A percentile compares a stretch with the other conserved stretches of the same genome.
Evolutionary conservation across 2,113 vertebrate species (phyloP).

Genomic region (Myiopsitta monachus): DNA sequence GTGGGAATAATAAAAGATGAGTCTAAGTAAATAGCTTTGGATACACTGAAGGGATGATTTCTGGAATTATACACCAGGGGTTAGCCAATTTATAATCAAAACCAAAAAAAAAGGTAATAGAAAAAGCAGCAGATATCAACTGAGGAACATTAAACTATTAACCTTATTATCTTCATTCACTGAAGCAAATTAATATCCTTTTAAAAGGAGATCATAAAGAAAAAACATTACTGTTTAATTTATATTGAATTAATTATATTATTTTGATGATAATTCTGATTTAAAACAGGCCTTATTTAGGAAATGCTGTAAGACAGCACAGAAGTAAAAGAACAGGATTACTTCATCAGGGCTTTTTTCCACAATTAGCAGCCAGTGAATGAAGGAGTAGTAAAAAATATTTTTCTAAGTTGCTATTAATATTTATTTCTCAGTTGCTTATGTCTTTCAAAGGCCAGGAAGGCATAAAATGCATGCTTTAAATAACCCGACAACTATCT

Average conservation of each 20-base stretch:
- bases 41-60: slow-evolving; percentile 61
- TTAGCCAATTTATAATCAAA: slow-evolving; percentile 70
- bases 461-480: neutral
- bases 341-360: neutral
- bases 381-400: neutral
- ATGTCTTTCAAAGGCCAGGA: neutral
- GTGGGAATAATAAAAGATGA: slow-evolving; percentile 68
- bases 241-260: slow-evolving; percentile 35
- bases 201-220: slow-evolving; percentile 44
- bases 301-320: neutral
- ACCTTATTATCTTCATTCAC: slow-evolving; percentile 67
- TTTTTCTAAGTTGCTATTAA: neutral
- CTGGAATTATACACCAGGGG: slow-evolving; percentile 63
- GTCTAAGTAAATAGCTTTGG: slow-evolving; percentile 67
- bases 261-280: slow-evolving; percentile 32
- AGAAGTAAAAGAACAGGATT: neutral
- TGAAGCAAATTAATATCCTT: slow-evolving; percentile 63
- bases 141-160: slow-evolving; percentile 66
- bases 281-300: slow-evolving; percentile 8
- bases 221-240: slow-evolving; percentile 44
- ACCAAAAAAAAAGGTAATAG: slow-evolving; percentile 62
- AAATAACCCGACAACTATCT: neutral
- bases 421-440: neutral
- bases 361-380: neutral
- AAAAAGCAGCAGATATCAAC: slow-evolving; percentile 56